Base-by-base conservation (phyloP, 1,140 invertebrate genomes). In the Drosophila burlai region DNA sequence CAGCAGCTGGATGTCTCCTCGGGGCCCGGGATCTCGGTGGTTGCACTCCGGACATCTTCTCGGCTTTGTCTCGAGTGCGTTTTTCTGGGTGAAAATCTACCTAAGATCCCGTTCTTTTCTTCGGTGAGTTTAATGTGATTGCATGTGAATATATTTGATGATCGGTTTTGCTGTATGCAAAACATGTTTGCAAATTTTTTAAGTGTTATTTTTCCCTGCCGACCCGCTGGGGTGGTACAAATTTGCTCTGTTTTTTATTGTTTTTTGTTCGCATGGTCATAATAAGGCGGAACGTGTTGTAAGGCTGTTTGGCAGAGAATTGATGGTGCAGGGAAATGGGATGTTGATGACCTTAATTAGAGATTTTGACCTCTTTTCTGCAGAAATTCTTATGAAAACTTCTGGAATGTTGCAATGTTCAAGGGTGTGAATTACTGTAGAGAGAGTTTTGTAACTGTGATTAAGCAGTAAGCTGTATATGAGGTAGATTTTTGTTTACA, bases 131-230 rank as follows among this genome's bases (percentile, higher is more conserved):
- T 52, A 38, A 55, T 24, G 36, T 67, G 60, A 24, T 52, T 52
- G 50, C 71, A 66, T 80, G 85, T 73, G 85, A 90, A 82, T 90
- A 80, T 84, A 80, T 90, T 89, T 85, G 71, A 76, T 69, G 78
- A 80, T 90, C 69, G 85, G 81, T 80, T 84, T 81, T 67, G 46
- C 63, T 82, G 65, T 76, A 90, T 90, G 85, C 85, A 90, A 90
- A 90, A 85, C 81, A 90, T 84, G 85, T 89, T 89, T 89, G 85
- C 85, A 90, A 84, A 89, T 90, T 90, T 90, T 85, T 90, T 84
- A 90, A 84, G 75, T 76, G 77, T 24, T 52, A 54, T 63, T 83
- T 67, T 68, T 72, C 26, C 42, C n/a, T 21, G n/a, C 36, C 7
- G 10, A 16, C 69, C 69, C 45, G 67, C 52, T 61, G 24, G 69